phyloP scores from a whole-genome alignment of 1,140 invertebrate genomes.

The Rhyacophila brunnea region DNA sequence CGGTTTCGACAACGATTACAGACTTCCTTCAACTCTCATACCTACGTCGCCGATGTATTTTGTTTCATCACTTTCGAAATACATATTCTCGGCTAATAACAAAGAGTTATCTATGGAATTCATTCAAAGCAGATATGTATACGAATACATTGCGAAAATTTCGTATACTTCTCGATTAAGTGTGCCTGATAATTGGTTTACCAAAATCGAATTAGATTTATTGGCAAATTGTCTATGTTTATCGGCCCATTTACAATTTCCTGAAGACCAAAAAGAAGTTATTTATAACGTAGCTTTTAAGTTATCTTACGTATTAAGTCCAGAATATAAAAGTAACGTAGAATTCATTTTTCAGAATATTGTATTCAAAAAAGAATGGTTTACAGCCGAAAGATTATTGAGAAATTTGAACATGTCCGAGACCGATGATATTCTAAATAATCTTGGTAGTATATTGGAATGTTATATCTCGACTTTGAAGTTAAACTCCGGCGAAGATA shows the following conservation, averaged over 20 bases:
- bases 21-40: conserved; percentile 53
- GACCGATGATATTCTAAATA: conserved; percentile 45
- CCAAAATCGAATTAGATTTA: conserved; percentile 55
- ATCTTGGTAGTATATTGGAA: conserved; percentile 50
- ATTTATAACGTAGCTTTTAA: conserved; percentile 55
- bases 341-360: conserved; percentile 53
- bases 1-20: conserved; percentile 48
- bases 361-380: conserved; percentile 57
- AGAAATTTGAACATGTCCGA: conserved; percentile 51
- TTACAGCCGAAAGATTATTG: conserved; percentile 53
- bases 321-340: conserved; percentile 50
- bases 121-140: conserved; percentile 19
- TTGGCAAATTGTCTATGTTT: conserved; percentile 52
- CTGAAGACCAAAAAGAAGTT: conserved; percentile 46
- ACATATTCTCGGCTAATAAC: conserved; percentile 32
- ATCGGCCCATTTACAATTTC: conserved; percentile 38
- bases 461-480: conserved; percentile 55
- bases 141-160: conserved; percentile 16
- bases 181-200: conserved; percentile 58
- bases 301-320: conserved; percentile 53
- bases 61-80: conserved; percentile 48
- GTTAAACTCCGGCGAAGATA: conserved; percentile 39
- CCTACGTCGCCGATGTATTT: conserved; percentile 53
- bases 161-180: conserved; percentile 38
- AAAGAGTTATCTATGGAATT: conserved; percentile 27